Base-by-base conservation (phyloP, 2,888 invertebrate species). In the Laothoe populi region DNA sequence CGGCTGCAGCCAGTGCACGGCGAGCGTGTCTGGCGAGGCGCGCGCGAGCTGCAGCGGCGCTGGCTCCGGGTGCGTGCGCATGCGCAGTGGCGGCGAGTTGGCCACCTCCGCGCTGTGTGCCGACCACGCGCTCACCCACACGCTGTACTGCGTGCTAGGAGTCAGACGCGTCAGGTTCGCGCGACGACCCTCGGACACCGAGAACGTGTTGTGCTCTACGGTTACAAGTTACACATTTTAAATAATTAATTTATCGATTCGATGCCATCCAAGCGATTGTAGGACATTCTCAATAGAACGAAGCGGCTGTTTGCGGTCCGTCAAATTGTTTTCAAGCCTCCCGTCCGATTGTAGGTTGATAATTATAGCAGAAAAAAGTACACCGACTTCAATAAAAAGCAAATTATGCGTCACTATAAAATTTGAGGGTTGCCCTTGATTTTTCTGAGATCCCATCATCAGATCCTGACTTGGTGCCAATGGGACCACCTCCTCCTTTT, bases 91-190 rank as follows among this genome's bases (percentile, higher is more conserved):
- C 1, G 91, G 84, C 67, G 96, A 96, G 73, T 95, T 94, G 1
- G 94, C 96, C 60, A 77, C 70, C 26, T 94, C 94, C 1, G 94
- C 90, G 63, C 94, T 95, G 72, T 95, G 94, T 59, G 94, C 94
- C 0, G 97, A 96, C 72, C 95, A 96, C 1, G 96, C 96, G 48
- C 96, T 93, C 42, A 97, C 95, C 95, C 95, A 96, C 45, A 97
- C 94, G 4, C 90, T 88, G 81, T 96, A 98, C 4, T 93, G 94
- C 59, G 95, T 95, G 70, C 94, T 95, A 0, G 96, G 95, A 0
- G 94, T 85, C 16, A 97, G 84, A 1, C 95, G 94, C 0, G 93
- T 90, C 46, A 97, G 79, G 19, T 93, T 88, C 53, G 88, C 82
- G 73, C 87, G 74, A 64, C 90, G 79, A 19, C 86, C 87, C 21